Percentiles rank a stretch among this genome's conserved stretches.
These are phyloP conservation scores for Pogonocherus hispidulus DNA, from an alignment of 2,888 invertebrate species.

Conservation along the genomic window DNA sequence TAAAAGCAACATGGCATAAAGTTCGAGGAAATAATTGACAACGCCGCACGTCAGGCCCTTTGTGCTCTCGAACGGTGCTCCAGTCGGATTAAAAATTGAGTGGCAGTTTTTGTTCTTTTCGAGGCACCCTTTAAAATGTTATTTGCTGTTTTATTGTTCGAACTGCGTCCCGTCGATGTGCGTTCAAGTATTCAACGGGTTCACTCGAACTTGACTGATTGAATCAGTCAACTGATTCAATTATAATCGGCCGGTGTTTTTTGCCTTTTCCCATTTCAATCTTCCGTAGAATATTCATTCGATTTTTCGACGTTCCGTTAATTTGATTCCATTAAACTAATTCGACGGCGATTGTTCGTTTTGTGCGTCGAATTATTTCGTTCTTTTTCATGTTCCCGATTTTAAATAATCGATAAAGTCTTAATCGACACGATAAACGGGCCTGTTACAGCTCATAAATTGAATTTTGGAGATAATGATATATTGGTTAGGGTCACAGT, in stretches of 20 bases:
- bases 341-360: not conserved
- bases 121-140: conserved; percentile 52
- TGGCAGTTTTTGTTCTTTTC: conserved; percentile 57
- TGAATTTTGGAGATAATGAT: too few species aligned
- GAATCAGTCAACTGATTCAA: conserved; percentile 21
- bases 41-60: conserved; percentile 45
- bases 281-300: conserved; percentile 14
- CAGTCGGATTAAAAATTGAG: conserved; percentile 62
- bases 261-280: too few species aligned
- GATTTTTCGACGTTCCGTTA: conserved; percentile 17
- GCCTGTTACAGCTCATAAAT: too few species aligned
- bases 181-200: conserved; percentile 31
- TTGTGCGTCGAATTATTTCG: not conserved
- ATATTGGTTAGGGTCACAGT: too few species aligned
- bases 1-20: too few species aligned
- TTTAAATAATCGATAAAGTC: too few species aligned
- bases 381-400: not conserved
- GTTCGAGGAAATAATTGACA: too few species aligned
- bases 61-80: conserved; percentile 52
- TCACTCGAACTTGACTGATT: conserved; percentile 16
- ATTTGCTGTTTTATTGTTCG: conserved; percentile 52
- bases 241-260: conserved; percentile 19
- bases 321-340: conserved; percentile 19
- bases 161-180: conserved; percentile 26
- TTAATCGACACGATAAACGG: too few species aligned